Conservation (phyloP, 2,888 invertebrate species). For the Folsomia candida region DNA sequence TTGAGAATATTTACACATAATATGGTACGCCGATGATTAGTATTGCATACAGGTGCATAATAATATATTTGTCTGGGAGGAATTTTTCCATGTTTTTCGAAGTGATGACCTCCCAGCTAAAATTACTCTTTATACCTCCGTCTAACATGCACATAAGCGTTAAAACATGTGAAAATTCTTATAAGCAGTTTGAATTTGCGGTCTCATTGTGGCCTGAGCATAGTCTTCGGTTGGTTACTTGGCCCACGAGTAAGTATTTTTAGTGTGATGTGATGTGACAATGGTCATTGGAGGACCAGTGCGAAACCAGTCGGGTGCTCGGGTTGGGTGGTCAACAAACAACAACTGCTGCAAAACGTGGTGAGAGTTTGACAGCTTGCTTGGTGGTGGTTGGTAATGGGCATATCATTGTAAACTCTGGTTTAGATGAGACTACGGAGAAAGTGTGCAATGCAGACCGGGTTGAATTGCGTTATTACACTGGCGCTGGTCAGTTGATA, state of each 20-base stretch:
- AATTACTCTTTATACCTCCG: background rate
- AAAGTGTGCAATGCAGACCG: background rate
- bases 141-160: background rate
- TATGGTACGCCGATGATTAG: slow-evolving; percentile 11
- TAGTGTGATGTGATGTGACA: background rate
- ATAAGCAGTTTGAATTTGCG: background rate
- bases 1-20: background rate
- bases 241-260: background rate
- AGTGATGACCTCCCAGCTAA: background rate
- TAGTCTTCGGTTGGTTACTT: background rate
- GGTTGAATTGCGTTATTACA: background rate
- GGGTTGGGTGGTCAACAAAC: background rate
- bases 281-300: background rate
- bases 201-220: background rate
- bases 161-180: background rate
- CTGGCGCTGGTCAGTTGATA: too few species aligned
- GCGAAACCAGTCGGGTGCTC: too few species aligned
- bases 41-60: slow-evolving; percentile 20
- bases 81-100: background rate
- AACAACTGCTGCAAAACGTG: background rate
- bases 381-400: background rate
- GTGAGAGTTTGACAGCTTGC: background rate
- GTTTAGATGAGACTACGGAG: background rate
- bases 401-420: too few species aligned
- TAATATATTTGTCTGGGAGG: background rate